Evolutionary conservation across 2,888 invertebrate species (phyloP), one percentile per base, ranked within the genome.

Genomic region (Drosophila macrospina): DNA sequence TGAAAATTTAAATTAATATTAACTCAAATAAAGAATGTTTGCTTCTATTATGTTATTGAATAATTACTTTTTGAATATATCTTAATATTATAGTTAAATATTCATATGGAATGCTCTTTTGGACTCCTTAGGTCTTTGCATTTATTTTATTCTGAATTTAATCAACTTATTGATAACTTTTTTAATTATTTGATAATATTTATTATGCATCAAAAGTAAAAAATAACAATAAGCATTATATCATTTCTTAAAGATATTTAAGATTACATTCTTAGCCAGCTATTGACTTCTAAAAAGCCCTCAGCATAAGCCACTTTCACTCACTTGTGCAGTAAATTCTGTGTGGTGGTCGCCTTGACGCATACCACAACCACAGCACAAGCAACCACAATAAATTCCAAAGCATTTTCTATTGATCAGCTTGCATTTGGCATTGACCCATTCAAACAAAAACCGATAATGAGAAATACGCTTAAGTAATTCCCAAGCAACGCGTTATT

Each of bases 321-420:
- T 82, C 73, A 88, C 88, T 74, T 68, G 68, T 30, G 7, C 13
- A 1, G 28, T 37, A 1, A 37, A 63, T 37, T 7, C 24, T 24
- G 13, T 20, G 50, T n/a, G 70, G 15, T 5, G 37, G 7, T 39
- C 30, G 64, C 48, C 41, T 67, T 0, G 66, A 57, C 52, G 56
- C 68, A 50, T 88, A 56, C 45, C 66, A 60, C 7, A 88, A 52
- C 81, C 81, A 76, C 15, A 85, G 47, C 13, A 86, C 39, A 20
- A 41, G 45, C 5, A 73, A 26, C 85, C 87, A 88, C 15, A 86
- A 66, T 16, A 86, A 54, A 66, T 65, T 68, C 74, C 87, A 88
- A 68, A 86, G 45, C 85, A 85, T 88, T 69, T 65, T 64, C 26
- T 26, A 47, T 48, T 15, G 45, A 34, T 13, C 45, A 16, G 36